A percentile compares a stretch with the other conserved stretches of the same genome.
These are phyloP conservation scores for Melanotus villosus DNA, from an alignment of 2,888 invertebrate species.

Conservation along the genomic window DNA sequence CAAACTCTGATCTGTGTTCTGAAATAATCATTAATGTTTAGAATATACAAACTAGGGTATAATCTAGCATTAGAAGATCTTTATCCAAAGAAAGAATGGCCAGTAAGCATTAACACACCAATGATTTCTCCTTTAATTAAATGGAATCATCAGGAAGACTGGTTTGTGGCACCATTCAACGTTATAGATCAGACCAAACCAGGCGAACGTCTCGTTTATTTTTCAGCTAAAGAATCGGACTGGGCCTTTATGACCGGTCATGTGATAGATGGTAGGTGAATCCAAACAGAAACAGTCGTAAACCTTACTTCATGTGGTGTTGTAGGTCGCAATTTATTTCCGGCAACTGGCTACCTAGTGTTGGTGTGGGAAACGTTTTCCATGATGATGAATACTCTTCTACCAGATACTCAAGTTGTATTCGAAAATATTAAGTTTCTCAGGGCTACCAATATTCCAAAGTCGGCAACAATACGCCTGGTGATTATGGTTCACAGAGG, in stretches of 20 bases:
- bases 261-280: conserved; percentile 81
- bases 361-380: conserved; percentile 72
- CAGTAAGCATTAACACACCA: conserved; percentile 89
- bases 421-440: conserved; percentile 75
- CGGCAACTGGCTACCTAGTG: conserved; percentile 74
- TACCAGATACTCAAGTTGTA: conserved; percentile 69
- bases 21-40: too few species aligned
- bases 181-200: conserved; percentile 78
- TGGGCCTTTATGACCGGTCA: conserved; percentile 84
- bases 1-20: too few species aligned
- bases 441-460: conserved; percentile 72
- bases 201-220: conserved; percentile 75
- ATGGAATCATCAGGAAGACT: conserved; percentile 89
- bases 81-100: conserved; percentile 83
- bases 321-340: conserved; percentile 66
- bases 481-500: conserved; percentile 55
- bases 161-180: conserved; percentile 80
- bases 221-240: conserved; percentile 76
- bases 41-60: conserved; percentile 83
- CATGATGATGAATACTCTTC: conserved; percentile 62
- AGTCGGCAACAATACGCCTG: conserved; percentile 60
- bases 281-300: neutral
- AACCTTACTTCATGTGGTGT: neutral
- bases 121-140: conserved; percentile 87
- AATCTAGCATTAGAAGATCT: conserved; percentile 82